Evolutionary conservation across 2,797 vertebrate species (phyloP), one percentile per base, ranked within the genome.

Genomic region (Protonibea diacanthus): DNA sequence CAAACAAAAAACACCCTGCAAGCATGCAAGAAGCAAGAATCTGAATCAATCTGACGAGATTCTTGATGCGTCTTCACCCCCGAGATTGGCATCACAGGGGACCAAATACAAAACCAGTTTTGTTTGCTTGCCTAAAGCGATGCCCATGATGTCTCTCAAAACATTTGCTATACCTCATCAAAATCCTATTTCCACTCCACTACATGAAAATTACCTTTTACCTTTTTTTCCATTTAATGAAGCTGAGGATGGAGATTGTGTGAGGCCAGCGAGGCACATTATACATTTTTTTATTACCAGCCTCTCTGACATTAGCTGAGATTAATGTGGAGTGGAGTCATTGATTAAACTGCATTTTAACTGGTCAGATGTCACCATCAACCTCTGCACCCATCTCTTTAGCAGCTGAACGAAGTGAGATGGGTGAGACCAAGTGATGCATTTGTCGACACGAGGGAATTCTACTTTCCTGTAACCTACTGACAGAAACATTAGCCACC

Each of bases 1-100:
- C 80, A 91, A 86, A 90, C 62, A 89, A 88, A 89, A 80, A 86
- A 87, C 47, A 76, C 61, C 91, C 89, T 52, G 71, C 63, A 23
- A 89, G 78, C 82, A 64, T 55, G 57, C n/a, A 25, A 73, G 83
- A 58, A 78, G 73, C 57, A n/a, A 21, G 68, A 73, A 57, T 65
- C 33, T 65, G 27, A 21, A 25, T 51, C 57, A 74, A 47, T 59
- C 65, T 23, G 80, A 76, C 10, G 25, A 29, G 38, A 23, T 60
- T n/a, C 27, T 65, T 42, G 13, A n/a, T 76, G 59, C 52, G 58
- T 70, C 44, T 71, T 81, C 42, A 69, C 81, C 67, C 57, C 10
- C 5, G 76, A 87, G 81, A 81, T 27, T 63, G 64, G 72, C 76
- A 65, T 82, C 71, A 58, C 38, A 12, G 15, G 56, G 56, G 64